Conservation (phyloP, 2,113 vertebrate species). For the Uria aalge region DNA sequence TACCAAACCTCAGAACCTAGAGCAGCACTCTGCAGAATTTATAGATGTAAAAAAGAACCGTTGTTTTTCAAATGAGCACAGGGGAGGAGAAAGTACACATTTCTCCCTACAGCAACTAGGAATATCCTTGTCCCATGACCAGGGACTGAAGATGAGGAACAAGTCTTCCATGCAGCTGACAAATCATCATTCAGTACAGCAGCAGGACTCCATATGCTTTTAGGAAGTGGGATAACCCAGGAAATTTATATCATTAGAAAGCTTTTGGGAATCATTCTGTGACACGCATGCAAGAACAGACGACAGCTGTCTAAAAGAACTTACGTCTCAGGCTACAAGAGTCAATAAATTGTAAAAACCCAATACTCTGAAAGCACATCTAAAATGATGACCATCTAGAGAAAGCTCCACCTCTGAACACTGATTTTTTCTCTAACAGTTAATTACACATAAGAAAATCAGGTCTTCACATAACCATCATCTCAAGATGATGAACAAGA, state of each 20-base stretch:
- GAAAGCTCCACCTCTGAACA: not conserved
- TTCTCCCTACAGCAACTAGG: not conserved
- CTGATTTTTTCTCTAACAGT: not conserved
- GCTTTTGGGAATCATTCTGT: not conserved
- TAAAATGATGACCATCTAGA: not conserved
- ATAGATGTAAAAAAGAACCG: not conserved
- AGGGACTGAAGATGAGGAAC: not conserved
- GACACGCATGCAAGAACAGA: not conserved
- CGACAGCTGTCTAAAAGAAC: not conserved
- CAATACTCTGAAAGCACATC: not conserved
- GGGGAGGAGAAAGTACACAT: not conserved
- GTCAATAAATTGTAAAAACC: not conserved
- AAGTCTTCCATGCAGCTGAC: not conserved
- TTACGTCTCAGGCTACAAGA: not conserved
- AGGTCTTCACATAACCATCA: not conserved
- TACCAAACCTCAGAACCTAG: not conserved
- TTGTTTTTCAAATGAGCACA: not conserved
- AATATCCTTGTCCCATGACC: not conserved
- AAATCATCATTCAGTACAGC: not conserved
- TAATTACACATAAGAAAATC: not conserved
- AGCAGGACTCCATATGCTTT: not conserved
- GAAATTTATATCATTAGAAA: not conserved
- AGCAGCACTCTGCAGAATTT: not conserved
- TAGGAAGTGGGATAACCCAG: not conserved
- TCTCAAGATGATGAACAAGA: not conserved